Base-by-base conservation (phyloP, 2,797 vertebrate genomes). In the Macroramphosus scolopax region DNA sequence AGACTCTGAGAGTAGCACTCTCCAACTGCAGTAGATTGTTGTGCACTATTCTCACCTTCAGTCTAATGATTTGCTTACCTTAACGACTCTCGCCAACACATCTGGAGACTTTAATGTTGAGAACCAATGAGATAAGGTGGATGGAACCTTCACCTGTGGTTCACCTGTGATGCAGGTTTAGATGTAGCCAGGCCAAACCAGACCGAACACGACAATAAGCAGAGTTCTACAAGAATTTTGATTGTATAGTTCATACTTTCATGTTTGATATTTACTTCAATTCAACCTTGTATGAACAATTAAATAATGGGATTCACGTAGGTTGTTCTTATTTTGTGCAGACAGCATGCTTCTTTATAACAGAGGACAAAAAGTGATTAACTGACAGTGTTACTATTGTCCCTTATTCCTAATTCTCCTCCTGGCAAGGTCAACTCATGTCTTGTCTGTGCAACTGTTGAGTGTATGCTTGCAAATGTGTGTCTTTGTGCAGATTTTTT, bases 201-300 rank as follows among this genome's bases (percentile, higher is more conserved):
- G 6, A n/a, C n/a, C n/a, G n/a, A n/a, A n/a, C n/a, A n/a, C n/a
- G n/a, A n/a, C n/a, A n/a, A n/a, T n/a, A n/a, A n/a, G n/a, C n/a
- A n/a, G n/a, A n/a, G n/a, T n/a, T n/a, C n/a, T n/a, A n/a, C n/a
- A n/a, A n/a, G n/a, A n/a, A n/a, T n/a, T n/a, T n/a, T n/a, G n/a
- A n/a, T n/a, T n/a, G n/a, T 22, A 6, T 22, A 3, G 16, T 10
- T 12, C 14, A 44, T 15, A 32, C n/a, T n/a, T n/a, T 39, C 15
- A 0, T 15, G 0, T 30, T 44, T 39, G 16, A 43, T 67, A 44
- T 32, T 22, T 28, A 6, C 15, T 26, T 16, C 26, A 15, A n/a
- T 49, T 47, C 71, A 56, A 72, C 45, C 57, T 77, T 63, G 29
- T 6, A 31, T 46, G 17, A 32, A 54, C 31, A 41, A 34, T n/a